Evolutionary conservation across 2,113 vertebrate species (phyloP).

Genomic region (Chaetodon auriga): DNA sequence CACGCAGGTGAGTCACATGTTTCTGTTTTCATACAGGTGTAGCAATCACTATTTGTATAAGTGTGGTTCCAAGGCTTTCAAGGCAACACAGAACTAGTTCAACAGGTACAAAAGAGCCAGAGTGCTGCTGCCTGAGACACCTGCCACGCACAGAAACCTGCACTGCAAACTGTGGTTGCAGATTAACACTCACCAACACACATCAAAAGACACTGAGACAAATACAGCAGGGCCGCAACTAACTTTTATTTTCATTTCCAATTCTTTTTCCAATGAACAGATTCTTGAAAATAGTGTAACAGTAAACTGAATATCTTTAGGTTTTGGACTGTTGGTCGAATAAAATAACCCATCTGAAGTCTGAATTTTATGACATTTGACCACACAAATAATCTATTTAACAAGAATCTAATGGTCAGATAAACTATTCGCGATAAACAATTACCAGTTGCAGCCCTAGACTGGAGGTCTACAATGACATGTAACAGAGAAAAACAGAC

Average conservation of each 20-base stretch:
- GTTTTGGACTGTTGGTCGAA: background rate
- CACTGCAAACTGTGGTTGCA: background rate
- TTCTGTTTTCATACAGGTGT: too few species aligned
- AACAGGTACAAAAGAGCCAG: background rate
- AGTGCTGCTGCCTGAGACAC: background rate
- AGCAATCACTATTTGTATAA: background rate
- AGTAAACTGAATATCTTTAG: background rate
- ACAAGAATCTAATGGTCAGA: background rate
- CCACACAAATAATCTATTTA: background rate
- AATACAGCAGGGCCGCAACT: too few species aligned
- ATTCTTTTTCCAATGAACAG: too few species aligned
- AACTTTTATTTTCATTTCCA: too few species aligned
- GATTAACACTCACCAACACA: background rate
- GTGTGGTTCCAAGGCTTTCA: background rate
- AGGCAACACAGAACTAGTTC: background rate
- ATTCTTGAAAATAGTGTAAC: too few species aligned
- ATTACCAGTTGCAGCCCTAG: background rate
- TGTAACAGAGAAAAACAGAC: background rate
- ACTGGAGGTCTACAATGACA: too few species aligned
- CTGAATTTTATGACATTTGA: background rate
- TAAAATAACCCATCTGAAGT: background rate
- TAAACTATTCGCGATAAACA: background rate
- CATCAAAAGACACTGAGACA: too few species aligned
- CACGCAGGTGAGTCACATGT: background rate
- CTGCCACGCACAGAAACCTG: background rate